phyloP scores from a whole-genome alignment of 2,888 invertebrate genomes.

The Melipona bicolor region DNA sequence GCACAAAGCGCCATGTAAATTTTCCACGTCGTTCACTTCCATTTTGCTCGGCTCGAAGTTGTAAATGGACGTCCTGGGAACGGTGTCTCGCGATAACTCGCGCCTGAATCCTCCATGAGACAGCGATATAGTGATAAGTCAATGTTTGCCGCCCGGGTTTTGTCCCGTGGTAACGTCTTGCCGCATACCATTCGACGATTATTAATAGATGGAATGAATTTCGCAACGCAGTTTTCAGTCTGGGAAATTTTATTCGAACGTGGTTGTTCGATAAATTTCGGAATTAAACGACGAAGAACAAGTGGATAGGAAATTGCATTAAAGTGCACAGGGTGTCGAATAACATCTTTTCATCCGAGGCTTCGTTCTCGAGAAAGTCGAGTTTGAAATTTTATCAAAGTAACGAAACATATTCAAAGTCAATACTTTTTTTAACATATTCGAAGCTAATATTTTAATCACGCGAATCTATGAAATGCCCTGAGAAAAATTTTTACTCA shows the following conservation, averaged over 20 bases:
- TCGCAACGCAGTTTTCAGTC: background rate
- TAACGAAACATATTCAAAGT: too few relatives aligned
- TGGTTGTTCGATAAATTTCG: background rate
- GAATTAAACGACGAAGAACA: background rate
- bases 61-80: constrained; percentile 71
- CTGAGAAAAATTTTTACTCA: background rate
- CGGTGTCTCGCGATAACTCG: constrained; percentile 59
- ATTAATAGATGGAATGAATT: constrained; percentile 54
- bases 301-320: background rate
- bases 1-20: constrained; percentile 72
- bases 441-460: too few relatives aligned
- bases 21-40: constrained; percentile 71
- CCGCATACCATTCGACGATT: constrained; percentile 13
- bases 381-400: too few relatives aligned
- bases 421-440: too few relatives aligned
- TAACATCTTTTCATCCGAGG: too few relatives aligned
- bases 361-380: too few relatives aligned
- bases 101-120: constrained; percentile 58
- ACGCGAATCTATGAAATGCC: background rate
- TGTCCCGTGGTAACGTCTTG: constrained; percentile 40
- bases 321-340: background rate
- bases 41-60: constrained; percentile 66
- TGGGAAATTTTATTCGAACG: background rate
- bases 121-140: constrained; percentile 52
- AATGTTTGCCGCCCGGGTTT: constrained; percentile 52